Evolutionary conservation across 2,797 vertebrate genomes (phyloP).

Genomic region (Kryptopterus vitreolus): DNA sequence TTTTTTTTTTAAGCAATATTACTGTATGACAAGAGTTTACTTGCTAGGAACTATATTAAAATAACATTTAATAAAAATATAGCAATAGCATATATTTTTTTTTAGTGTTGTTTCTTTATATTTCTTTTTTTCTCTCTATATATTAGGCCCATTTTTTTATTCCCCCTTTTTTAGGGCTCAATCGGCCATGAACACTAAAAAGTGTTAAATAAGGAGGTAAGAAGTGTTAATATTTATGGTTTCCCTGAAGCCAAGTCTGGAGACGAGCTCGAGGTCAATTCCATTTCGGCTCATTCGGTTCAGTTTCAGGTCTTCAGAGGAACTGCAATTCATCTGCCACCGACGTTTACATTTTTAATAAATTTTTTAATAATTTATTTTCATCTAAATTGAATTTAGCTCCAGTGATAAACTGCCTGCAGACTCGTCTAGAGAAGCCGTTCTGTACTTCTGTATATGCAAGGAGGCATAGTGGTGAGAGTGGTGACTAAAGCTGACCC

Average conservation of each 20-base stretch:
- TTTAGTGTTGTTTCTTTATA: neutral
- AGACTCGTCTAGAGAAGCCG: neutral
- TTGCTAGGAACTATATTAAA: too few relatives aligned
- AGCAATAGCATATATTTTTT: neutral
- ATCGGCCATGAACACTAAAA: neutral
- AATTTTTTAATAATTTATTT: slow-evolving; percentile 21
- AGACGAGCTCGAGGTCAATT: neutral
- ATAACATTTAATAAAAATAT: too few relatives aligned
- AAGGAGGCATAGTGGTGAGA: neutral
- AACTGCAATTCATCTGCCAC: slow-evolving; percentile 6
- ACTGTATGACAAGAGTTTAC: too few relatives aligned
- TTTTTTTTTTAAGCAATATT: too few relatives aligned
- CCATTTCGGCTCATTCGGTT: slow-evolving; percentile 18
- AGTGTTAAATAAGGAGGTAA: neutral
- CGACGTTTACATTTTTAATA: slow-evolving; percentile 14
- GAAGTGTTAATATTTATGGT: neutral
- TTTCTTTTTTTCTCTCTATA: neutral
- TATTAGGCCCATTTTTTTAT: neutral
- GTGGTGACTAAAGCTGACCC: neutral
- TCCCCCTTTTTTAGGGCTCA: neutral
- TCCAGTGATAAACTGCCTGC: neutral
- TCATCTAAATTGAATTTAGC: slow-evolving; percentile 17
- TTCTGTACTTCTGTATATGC: neutral
- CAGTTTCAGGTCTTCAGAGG: slow-evolving; percentile 1
- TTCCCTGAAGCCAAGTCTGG: neutral